These are phyloP conservation scores for Drosophila dunni DNA, from an alignment of 1,140 invertebrate genomes.

Conservation along the genomic window DNA sequence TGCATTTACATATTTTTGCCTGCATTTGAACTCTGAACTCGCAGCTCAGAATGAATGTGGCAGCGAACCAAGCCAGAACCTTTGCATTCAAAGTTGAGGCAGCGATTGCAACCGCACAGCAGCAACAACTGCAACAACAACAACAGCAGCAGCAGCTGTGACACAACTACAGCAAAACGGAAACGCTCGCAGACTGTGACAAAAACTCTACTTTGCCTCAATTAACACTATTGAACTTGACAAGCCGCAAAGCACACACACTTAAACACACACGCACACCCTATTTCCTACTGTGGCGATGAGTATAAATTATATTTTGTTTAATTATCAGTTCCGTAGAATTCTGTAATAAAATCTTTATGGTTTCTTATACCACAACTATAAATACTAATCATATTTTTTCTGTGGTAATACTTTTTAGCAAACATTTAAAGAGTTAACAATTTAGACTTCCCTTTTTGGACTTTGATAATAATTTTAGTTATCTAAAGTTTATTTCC, in stretches of 20 bases:
- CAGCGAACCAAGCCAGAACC: slow-evolving; percentile 13
- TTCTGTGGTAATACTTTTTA: too few species aligned
- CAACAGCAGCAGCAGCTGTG: slow-evolving; percentile 42
- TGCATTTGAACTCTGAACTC: slow-evolving; percentile 71
- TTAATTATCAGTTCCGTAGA: neutral
- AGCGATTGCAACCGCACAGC: slow-evolving; percentile 1
- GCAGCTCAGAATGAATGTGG: slow-evolving; percentile 31
- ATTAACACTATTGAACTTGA: slow-evolving; percentile 79
- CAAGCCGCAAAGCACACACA: slow-evolving; percentile 25
- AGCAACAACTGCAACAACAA: neutral
- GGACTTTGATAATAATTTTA: too few species aligned
- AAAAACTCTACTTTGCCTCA: slow-evolving; percentile 57
- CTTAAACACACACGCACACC: neutral
- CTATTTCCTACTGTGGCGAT: neutral
- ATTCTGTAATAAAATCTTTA: neutral
- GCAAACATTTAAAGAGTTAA: too few species aligned
- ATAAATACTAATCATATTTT: too few species aligned
- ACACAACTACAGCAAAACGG: slow-evolving; percentile 40
- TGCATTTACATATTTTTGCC: slow-evolving; percentile 79
- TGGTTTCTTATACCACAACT: too few species aligned
- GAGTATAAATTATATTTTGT: neutral
- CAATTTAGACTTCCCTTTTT: too few species aligned
- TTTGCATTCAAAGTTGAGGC: neutral
- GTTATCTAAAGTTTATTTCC: too few species aligned
- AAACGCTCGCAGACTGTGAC: slow-evolving; percentile 59